phyloP scores from a whole-genome alignment of 2,888 invertebrate genomes.

The Cephalotes varians region DNA sequence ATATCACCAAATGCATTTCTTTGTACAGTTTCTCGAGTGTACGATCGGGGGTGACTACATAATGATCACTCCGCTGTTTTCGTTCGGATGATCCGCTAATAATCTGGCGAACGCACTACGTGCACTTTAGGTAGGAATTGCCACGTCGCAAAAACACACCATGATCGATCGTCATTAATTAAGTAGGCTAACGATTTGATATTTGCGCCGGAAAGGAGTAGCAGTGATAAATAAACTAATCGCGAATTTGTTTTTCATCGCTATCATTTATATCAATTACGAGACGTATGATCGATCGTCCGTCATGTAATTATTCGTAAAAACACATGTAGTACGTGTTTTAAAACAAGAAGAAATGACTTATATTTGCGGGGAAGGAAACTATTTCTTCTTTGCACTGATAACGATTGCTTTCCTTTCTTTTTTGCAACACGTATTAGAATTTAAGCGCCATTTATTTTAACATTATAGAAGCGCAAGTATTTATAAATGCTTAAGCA shows the following conservation, averaged over 20 bases:
- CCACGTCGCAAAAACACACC: background rate
- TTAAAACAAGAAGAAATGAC: background rate
- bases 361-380: constrained; percentile 1
- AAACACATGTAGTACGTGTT: background rate
- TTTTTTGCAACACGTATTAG: background rate
- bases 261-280: constrained; percentile 42
- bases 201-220: background rate
- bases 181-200: background rate
- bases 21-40: background rate
- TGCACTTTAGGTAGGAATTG: background rate
- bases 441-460: background rate
- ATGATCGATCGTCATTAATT: constrained; percentile 30
- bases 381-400: background rate
- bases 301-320: constrained; percentile 20
- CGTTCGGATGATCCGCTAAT: constrained; percentile 18
- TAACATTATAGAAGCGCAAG: background rate
- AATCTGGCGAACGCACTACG: background rate
- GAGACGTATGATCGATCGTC: constrained; percentile 22
- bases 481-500: background rate
- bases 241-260: background rate
- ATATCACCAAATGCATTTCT: background rate
- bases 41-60: background rate
- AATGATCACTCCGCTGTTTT: constrained; percentile 12
- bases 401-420: background rate
- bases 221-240: constrained; percentile 32